Evolutionary conservation across 2,888 invertebrate species (phyloP).

Genomic region (Seira ritae): DNA sequence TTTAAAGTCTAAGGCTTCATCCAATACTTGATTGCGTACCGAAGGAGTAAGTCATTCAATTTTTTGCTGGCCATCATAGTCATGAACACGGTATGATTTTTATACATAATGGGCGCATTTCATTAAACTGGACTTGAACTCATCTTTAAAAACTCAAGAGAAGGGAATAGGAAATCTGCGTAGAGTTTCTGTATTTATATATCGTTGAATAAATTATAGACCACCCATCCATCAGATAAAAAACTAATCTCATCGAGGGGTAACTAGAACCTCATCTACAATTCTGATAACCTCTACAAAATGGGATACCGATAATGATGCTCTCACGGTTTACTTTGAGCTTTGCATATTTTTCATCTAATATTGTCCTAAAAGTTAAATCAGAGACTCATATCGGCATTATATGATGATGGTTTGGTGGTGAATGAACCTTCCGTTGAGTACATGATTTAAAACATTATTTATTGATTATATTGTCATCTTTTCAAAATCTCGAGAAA

Average conservation of each 20-base stretch:
- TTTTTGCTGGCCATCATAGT: background rate
- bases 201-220: slow-evolving; percentile 31
- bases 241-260: slow-evolving; percentile 36
- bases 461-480: no score
- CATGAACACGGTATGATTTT: background rate
- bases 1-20: background rate
- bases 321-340: slow-evolving; percentile 50
- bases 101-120: background rate
- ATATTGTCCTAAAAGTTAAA: background rate
- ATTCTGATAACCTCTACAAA: slow-evolving; percentile 46
- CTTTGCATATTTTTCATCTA: slow-evolving; percentile 22
- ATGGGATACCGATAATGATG: slow-evolving; percentile 40
- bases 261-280: slow-evolving; percentile 46
- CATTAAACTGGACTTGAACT: slow-evolving; percentile 11
- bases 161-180: no score
- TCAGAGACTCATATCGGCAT: no score
- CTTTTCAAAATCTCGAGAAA: no score
- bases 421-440: no score
- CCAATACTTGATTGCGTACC: slow-evolving; percentile 6
- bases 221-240: slow-evolving; percentile 60
- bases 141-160: background rate
- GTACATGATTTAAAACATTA: no score
- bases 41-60: slow-evolving; percentile 47
- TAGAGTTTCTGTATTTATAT: background rate
- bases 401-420: no score